phyloP scores from a whole-genome alignment of 1,140 invertebrate genomes.

The Aporrectodea caliginosa region DNA sequence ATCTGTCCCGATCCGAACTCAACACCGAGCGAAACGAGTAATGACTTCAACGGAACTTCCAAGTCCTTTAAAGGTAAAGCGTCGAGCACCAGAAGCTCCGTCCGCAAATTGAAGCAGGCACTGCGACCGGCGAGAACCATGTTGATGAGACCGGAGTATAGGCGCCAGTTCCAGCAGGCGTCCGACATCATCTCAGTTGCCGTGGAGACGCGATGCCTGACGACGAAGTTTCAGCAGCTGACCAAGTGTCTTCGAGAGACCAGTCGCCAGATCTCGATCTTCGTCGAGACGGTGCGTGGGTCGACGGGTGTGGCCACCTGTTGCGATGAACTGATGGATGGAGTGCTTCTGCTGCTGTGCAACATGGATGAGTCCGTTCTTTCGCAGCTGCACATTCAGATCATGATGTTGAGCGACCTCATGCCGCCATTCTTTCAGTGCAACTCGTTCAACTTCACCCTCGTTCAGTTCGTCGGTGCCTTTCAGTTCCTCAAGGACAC shows the following conservation, averaged over 20 bases:
- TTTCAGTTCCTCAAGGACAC: constrained; percentile 26
- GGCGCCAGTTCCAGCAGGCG: background rate
- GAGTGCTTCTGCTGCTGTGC: constrained; percentile 19
- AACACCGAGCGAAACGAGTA: too few relatives aligned
- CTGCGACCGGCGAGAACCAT: background rate
- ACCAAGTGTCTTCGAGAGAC: constrained; percentile 24
- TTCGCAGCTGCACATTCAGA: constrained; percentile 13
- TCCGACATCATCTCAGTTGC: background rate
- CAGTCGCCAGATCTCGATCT: background rate
- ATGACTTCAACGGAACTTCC: too few relatives aligned
- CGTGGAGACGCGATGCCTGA: constrained; percentile 14
- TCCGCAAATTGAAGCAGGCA: background rate
- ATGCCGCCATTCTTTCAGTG: constrained; percentile 22
- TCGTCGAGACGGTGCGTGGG: background rate
- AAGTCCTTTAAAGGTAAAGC: too few relatives aligned
- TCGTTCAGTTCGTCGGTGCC: constrained; percentile 24
- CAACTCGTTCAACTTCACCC: constrained; percentile 19
- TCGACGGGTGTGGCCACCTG: background rate
- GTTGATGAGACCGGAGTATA: background rate
- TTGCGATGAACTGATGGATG: constrained; percentile 26
- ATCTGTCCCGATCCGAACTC: background rate
- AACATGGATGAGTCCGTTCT: background rate
- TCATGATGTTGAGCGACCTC: constrained; percentile 13
- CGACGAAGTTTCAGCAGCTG: constrained; percentile 20
- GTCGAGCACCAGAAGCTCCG: background rate